These are phyloP conservation scores for Montipora sp. DNA, from an alignment of 64 coral and sea anemone species.

Conservation along the genomic window DNA sequence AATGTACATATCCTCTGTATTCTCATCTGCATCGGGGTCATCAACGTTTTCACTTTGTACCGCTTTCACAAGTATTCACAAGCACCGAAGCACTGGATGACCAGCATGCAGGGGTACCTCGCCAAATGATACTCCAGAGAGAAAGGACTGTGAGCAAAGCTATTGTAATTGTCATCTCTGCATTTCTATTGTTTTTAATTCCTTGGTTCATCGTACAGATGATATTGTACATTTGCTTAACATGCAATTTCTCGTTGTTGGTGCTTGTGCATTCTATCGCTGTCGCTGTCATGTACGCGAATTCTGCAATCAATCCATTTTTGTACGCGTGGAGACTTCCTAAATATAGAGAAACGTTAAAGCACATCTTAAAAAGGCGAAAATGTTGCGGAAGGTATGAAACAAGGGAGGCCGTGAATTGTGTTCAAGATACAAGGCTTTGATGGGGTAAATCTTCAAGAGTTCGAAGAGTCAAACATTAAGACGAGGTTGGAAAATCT, in stretches of 20 bases:
- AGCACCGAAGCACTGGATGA: no score
- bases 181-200: not conserved
- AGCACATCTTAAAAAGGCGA: not conserved
- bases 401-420: not conserved
- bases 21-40: not conserved
- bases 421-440: not conserved
- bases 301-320: slow-evolving; percentile 19
- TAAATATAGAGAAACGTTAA: slow-evolving; percentile 26
- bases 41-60: not conserved
- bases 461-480: no score
- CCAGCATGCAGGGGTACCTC: not conserved
- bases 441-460: not conserved
- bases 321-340: slow-evolving; percentile 60
- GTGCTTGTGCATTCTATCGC: not conserved
- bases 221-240: not conserved
- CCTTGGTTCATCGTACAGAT: not conserved
- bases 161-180: not conserved
- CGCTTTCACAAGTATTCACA: not conserved
- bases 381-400: not conserved
- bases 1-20: no score
- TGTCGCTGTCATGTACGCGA: not conserved
- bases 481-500: no score
- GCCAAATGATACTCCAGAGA: not conserved
- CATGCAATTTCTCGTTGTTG: not conserved
- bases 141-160: not conserved